Evolutionary conservation across 2,113 vertebrate species (phyloP).

Genomic region (Cynocephalus volans): DNA sequence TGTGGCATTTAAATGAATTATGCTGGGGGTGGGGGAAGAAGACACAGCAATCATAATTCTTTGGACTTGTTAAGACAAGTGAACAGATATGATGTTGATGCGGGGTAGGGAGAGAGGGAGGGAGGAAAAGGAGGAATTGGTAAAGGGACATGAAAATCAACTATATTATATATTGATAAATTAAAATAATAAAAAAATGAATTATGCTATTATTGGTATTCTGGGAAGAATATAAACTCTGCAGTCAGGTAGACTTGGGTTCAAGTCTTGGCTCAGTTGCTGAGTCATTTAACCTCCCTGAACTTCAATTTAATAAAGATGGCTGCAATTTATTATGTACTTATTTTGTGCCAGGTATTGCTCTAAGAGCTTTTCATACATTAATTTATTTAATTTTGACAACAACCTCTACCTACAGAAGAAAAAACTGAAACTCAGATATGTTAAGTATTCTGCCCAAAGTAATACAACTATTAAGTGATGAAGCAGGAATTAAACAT

Average conservation of each 20-base stretch:
- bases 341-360: slow-evolving; percentile 51
- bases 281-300: slow-evolving; percentile 35
- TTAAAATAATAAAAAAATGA: neutral
- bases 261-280: slow-evolving; percentile 46
- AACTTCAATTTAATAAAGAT: slow-evolving; percentile 65
- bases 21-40: neutral
- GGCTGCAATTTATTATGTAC: slow-evolving; percentile 24
- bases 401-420: slow-evolving; percentile 38
- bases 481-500: slow-evolving; percentile 18
- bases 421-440: slow-evolving; percentile 22
- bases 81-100: too few species aligned
- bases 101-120: too few species aligned
- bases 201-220: neutral
- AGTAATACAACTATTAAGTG: slow-evolving; percentile 37
- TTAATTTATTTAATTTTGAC: slow-evolving; percentile 60
- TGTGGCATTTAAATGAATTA: slow-evolving; percentile 18
- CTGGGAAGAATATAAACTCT: slow-evolving; percentile 48
- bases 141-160: too few species aligned
- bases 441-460: neutral
- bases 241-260: neutral
- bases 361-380: slow-evolving; percentile 9
- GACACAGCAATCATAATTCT: too few species aligned
- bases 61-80: too few species aligned
- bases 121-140: too few species aligned
- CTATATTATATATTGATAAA: too few species aligned